Evolutionary conservation across 2,113 vertebrate species (phyloP), one percentile per base, ranked within the genome.

Genomic region (Eidolon helvum): DNA sequence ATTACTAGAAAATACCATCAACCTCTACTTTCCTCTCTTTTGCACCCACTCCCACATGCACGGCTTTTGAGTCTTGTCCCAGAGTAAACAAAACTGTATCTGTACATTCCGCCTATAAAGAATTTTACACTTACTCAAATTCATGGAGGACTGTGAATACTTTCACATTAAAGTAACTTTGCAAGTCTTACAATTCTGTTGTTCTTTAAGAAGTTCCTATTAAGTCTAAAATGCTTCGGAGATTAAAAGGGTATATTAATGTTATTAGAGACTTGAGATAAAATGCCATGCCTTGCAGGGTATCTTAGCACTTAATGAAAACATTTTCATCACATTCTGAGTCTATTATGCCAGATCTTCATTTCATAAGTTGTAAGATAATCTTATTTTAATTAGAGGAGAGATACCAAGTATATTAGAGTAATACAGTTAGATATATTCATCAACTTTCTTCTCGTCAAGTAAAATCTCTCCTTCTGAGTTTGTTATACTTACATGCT

Each of bases 181-280:
- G 95, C 94, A 96, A 97, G 91, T 95, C 97, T 97, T 94, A 94
- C 97, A 96, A 96, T 97, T 97, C 98, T 98, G 98, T 98, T 98
- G 97, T 97, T 98, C 98, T 98, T 98, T 97, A 98, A 98, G 98
- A 97, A 97, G 97, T 96, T 98, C 98, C 98, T 98, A 98, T 98
- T 98, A 98, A 98, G 98, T 98, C 98, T 98, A 98, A 98, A 99
- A 98, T 45, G 97, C 98, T 98, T 98, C 98, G 97, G 97, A 98
- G 98, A 99, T 98, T 98, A 98, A 98, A 97, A 98, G 98, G 98
- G 98, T 98, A 98, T 98, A 98, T 99, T 98, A 99, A 98, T 98
- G 97, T 98, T 98, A 98, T 98, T 98, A 98, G 98, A 98, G 98
- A 96, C 94, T 96, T 95, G 98, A 98, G 98, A 98, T 98, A 98